phyloP scores from a whole-genome alignment of 2,888 invertebrate genomes.

The Cheilosia urbana region DNA sequence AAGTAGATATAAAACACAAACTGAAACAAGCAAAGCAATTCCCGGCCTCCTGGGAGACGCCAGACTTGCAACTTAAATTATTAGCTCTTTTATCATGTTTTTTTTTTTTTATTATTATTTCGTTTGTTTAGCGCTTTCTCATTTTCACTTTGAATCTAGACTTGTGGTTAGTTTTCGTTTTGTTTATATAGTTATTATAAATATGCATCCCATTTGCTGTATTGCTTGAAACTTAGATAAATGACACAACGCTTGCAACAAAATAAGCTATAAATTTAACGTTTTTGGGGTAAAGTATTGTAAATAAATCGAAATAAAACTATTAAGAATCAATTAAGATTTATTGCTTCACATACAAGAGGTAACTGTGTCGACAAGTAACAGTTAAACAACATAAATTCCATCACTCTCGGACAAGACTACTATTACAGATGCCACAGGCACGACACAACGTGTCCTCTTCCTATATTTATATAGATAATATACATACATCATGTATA shows the following conservation, averaged over 20 bases:
- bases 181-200: background rate
- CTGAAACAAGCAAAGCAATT: slow-evolving; percentile 55
- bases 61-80: slow-evolving; percentile 45
- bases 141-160: slow-evolving; percentile 8
- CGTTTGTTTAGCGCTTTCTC: slow-evolving; percentile 22
- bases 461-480: slow-evolving; percentile 21
- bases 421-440: background rate
- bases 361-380: slow-evolving; percentile 17
- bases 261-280: slow-evolving; percentile 20
- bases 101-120: slow-evolving; percentile 1
- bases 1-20: slow-evolving; percentile 72
- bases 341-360: slow-evolving; percentile 34
- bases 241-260: slow-evolving; percentile 26
- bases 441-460: background rate
- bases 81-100: background rate
- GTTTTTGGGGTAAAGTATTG: slow-evolving; percentile 36
- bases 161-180: slow-evolving; percentile 4
- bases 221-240: slow-evolving; percentile 43
- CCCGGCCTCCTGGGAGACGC: slow-evolving; percentile 4
- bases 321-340: slow-evolving; percentile 10
- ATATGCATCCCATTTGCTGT: slow-evolving; percentile 27
- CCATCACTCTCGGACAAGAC: slow-evolving; percentile 8
- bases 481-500: background rate
- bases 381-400: background rate
- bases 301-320: slow-evolving; percentile 46